Conservation (phyloP, 2,113 vertebrate genomes). For the Cavia porcellus region DNA sequence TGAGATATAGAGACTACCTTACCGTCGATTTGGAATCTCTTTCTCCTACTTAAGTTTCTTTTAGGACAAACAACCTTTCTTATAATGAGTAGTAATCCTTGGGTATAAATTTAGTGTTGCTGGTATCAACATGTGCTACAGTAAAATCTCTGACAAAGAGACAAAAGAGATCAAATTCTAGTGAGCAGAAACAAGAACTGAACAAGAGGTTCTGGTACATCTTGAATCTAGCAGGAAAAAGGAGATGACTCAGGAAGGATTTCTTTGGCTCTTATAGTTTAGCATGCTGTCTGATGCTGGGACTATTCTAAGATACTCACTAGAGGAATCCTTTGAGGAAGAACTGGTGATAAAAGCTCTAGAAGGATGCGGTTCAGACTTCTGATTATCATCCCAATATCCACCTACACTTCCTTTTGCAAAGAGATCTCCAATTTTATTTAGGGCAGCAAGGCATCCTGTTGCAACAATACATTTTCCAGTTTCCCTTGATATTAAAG, state of each 20-base stretch:
- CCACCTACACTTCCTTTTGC: background rate
- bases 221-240: background rate
- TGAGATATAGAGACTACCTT: background rate
- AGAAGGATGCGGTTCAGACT: background rate
- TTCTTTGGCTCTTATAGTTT: background rate
- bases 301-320: background rate
- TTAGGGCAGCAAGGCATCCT: background rate
- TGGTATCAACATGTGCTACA: background rate
- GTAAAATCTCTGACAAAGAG: background rate
- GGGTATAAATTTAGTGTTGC: background rate
- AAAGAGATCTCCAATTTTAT: background rate
- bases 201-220: background rate
- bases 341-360: constrained; percentile 34
- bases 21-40: background rate
- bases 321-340: constrained; percentile 17
- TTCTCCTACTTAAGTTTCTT: background rate
- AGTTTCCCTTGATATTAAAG: background rate
- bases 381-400: background rate
- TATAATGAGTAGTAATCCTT: background rate
- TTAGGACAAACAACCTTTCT: background rate
- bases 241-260: background rate
- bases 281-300: background rate
- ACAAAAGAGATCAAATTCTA: background rate
- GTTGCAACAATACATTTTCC: constrained; percentile 18
- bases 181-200: background rate